A percentile compares a stretch with the other conserved stretches of the same genome.
Evolutionary conservation across 2,888 invertebrate genomes (phyloP).

Genomic region (Tetranychus truncatus): DNA sequence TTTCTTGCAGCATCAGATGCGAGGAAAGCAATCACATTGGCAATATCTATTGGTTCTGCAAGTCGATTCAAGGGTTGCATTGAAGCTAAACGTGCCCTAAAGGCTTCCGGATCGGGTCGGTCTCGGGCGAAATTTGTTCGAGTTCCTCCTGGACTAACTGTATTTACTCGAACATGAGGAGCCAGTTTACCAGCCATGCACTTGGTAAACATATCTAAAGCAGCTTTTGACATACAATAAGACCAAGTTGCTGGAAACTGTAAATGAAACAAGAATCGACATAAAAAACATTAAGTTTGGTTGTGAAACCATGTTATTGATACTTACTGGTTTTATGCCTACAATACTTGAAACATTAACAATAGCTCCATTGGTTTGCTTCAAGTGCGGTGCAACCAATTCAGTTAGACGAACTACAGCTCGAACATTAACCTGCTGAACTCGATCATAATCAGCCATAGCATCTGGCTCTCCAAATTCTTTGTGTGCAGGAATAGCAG

Average conservation of each 20-base stretch:
- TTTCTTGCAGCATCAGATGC: background rate
- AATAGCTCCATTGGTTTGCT: background rate
- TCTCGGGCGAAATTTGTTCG: too few species aligned
- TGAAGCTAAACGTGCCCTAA: too few species aligned
- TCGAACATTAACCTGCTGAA: background rate
- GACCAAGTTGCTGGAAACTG: background rate
- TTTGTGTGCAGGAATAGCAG: too few species aligned
- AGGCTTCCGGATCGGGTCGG: too few species aligned
- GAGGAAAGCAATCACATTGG: background rate
- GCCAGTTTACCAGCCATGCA: too few species aligned
- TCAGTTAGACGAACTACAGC: background rate
- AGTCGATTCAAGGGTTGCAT: too few species aligned
- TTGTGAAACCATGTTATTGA: background rate
- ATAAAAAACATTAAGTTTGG: too few species aligned
- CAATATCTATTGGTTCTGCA: constrained; percentile 1
- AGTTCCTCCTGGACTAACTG: too few species aligned
- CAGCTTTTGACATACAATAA: too few species aligned
- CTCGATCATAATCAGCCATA: background rate
- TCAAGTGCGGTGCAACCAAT: background rate
- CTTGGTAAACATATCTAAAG: too few species aligned
- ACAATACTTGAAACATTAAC: background rate
- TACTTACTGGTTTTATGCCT: background rate
- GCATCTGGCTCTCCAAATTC: background rate
- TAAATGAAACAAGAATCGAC: too few species aligned
- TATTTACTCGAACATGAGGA: too few species aligned